Evolutionary conservation across 1,140 invertebrate genomes (phyloP), one percentile per base, ranked within the genome.

Genomic region (Neodiprion lecontei): DNA sequence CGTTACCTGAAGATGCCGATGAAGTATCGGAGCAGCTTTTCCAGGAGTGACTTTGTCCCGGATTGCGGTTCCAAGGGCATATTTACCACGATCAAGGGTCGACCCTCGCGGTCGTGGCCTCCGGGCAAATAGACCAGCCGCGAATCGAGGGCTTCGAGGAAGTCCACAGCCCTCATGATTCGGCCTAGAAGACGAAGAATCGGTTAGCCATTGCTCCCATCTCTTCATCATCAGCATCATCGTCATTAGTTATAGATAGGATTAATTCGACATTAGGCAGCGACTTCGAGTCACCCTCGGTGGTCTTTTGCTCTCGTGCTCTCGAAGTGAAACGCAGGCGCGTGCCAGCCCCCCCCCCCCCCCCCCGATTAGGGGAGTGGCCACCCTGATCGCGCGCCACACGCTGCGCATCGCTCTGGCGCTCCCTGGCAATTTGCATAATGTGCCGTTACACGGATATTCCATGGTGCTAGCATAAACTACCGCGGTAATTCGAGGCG

Each of bases 101-200:
- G 88, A 61, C 91, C 91, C 75, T 92, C 90, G 61, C 90, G 89
- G 86, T 94, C 93, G 75, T 90, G 88, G 73, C 92, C 91, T 71
- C 93, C 93, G 68, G 92, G 92, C 74, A 93, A 83, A 80, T 90
- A 90, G 73, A 89, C 91, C 76, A 91, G 78, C 77, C 90, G 88
- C 73, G 86, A 89, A 82, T 90, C 88, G 79, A 91, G 81, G 71
- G 86, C 87, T 77, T 88, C 87, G 79, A 90, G 85, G 74, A 90
- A 88, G 72, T 90, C 86, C 74, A 84, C 83, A 73, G 90, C 89
- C 85, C 85, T 81, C 28, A 40, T 40, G 28, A 40, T 5, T 40
- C 28, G 81, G 28, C 23, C 23, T 69, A 12, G 23, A 23, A 50
- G 73, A 75, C 70, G 28, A 40, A 40, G 28, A 40, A 40, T 40